A percentile compares a stretch with the other conserved stretches of the same genome.
These are phyloP conservation scores for Halocynthia aurantium DNA, from an alignment of 23 tunicate genomes.

Conservation along the genomic window DNA sequence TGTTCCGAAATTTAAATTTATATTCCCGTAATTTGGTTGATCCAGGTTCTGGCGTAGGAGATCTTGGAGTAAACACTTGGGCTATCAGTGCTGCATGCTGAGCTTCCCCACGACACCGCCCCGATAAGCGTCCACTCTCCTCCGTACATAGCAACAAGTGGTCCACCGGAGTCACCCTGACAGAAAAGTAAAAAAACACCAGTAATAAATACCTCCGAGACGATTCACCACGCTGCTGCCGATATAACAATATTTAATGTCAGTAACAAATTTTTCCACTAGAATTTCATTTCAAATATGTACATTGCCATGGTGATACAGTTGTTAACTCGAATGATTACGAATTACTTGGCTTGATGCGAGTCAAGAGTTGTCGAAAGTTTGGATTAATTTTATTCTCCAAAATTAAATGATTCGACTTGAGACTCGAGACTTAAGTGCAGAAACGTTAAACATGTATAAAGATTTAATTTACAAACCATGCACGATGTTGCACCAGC, in stretches of 20 bases:
- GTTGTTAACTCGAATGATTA: too few relatives aligned
- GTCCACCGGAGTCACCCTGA: conserved; percentile 37
- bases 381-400: too few relatives aligned
- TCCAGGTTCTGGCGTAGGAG: conserved; percentile 20
- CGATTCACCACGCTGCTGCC: too few relatives aligned
- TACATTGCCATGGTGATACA: too few relatives aligned
- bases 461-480: conserved; percentile 24
- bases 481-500: conserved; percentile 69
- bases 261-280: too few relatives aligned
- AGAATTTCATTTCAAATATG: too few relatives aligned
- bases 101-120: conserved; percentile 28
- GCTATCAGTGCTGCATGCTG: conserved; percentile 14
- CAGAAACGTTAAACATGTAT: not conserved
- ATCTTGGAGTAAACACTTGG: conserved; percentile 21
- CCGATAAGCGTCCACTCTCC: conserved; percentile 30
- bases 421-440: too few relatives aligned
- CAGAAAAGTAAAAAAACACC: not conserved
- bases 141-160: conserved; percentile 10
- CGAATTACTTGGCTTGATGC: too few relatives aligned
- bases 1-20: not conserved
- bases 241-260: too few relatives aligned
- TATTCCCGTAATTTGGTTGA: conserved; percentile 13
- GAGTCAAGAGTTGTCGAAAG: too few relatives aligned
- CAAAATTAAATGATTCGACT: too few relatives aligned
- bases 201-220: too few relatives aligned